Conservation (phyloP, 1,140 invertebrate genomes). For the Drosophila lacertosa region DNA sequence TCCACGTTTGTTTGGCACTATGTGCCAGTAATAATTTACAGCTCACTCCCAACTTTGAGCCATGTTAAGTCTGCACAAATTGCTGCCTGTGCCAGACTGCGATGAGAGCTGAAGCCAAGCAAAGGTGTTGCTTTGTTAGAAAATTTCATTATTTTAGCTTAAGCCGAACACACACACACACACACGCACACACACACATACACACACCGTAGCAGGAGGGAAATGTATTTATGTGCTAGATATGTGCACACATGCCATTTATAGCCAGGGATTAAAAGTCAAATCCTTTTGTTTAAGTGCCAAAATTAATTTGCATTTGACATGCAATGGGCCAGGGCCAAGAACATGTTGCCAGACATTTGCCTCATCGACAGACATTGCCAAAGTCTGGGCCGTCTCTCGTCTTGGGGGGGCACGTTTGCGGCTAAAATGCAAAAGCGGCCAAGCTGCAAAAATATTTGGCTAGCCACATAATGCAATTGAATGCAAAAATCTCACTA, state of each 20-base stretch:
- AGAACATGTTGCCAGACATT: slow-evolving; percentile 71
- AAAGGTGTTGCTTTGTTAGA: slow-evolving; percentile 80
- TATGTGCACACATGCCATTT: slow-evolving; percentile 74
- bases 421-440: slow-evolving; percentile 27
- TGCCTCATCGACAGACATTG: slow-evolving; percentile 12
- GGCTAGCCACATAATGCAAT: slow-evolving; percentile 52
- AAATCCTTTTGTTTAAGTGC: slow-evolving; percentile 82
- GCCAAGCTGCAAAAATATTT: slow-evolving; percentile 49
- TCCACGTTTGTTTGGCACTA: slow-evolving; percentile 18
- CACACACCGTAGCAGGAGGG: neutral
- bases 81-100: slow-evolving; percentile 56
- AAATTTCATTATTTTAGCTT: slow-evolving; percentile 82
- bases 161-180: slow-evolving; percentile 50
- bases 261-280: slow-evolving; percentile 82
- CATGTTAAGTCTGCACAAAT: slow-evolving; percentile 63
- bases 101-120: slow-evolving; percentile 38
- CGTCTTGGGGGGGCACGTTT: slow-evolving; percentile 63
- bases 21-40: slow-evolving; percentile 23
- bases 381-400: slow-evolving; percentile 5
- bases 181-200: slow-evolving; percentile 1
- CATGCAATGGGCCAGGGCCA: slow-evolving; percentile 71
- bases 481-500: slow-evolving; percentile 69
- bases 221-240: slow-evolving; percentile 59
- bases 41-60: neutral
- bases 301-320: slow-evolving; percentile 82